Evolutionary conservation across 2,888 invertebrate genomes (phyloP), one percentile per base, ranked within the genome.

Genomic region (Geotrupes spiniger): DNA sequence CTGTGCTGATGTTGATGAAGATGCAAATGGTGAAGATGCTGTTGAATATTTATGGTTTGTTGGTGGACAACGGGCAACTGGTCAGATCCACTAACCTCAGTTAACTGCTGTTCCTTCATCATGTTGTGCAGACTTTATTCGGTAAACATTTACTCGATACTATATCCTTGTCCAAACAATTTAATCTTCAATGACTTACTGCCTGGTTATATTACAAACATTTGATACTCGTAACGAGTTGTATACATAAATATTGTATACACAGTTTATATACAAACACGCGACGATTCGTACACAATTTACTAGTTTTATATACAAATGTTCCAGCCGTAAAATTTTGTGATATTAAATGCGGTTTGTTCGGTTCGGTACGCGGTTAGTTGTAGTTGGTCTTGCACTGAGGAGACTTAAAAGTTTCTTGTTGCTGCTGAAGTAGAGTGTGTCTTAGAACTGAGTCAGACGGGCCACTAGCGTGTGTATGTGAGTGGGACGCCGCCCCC

Each of bases 81-180:
- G 52, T 56, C 61, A 57, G 64, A 64, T 36, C 62, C 68, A 58
- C 66, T 67, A 56, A 68, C 68, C 59, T 70, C 67, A 49, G 65
- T 62, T 62, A 71, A 69, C 70, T 72, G 70, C 59, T 68, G 63
- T 59, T 72, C 69, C 66, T 72, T 71, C 72, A 71, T 72, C 68
- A 69, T 60, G 43, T 37, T 52, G 44, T 48, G 54, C 54, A 52
- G 53, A 57, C 54, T 61, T 59, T 57, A 60, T 54, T 63, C 63
- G 66, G 67, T 69, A 71, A 72, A 71, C 71, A 71, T 72, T 71
- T 71, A 71, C 66, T 56, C 62, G 38, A 57, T 54, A 45, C 42
- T 68, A 69, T 52, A 56, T 58, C 56, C 56, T 58, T 58, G 54
- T 58, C 58, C 56, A 58, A 70, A 71, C 71, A 71, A 67, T 70